These are phyloP conservation scores for Caenorhabditis tropicalis DNA, from an alignment of 1,140 invertebrate species.

Conservation along the genomic window DNA sequence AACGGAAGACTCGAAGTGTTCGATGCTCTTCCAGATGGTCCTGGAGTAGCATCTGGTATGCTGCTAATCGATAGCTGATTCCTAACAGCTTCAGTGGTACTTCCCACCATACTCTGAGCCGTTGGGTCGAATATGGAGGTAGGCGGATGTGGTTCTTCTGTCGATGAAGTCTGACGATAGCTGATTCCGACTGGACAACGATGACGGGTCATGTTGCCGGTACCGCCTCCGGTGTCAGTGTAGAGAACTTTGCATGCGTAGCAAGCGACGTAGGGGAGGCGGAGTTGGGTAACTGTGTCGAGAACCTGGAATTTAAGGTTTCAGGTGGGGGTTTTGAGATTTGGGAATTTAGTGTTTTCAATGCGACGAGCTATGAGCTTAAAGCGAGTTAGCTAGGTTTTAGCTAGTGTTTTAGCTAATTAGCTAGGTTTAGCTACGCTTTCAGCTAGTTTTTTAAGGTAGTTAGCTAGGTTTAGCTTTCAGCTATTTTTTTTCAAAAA, in stretches of 20 bases:
- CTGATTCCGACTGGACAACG: conserved; percentile 69
- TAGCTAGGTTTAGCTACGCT: too few relatives aligned
- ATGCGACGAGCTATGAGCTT: too few relatives aligned
- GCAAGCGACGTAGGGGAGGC: conserved; percentile 69
- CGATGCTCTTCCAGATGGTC: background rate
- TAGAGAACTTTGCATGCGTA: conserved; percentile 71
- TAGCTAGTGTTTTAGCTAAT: too few relatives aligned
- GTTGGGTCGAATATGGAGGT: conserved; percentile 48
- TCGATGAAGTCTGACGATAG: conserved; percentile 60
- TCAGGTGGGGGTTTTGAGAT: background rate
- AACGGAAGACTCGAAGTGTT: background rate
- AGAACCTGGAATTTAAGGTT: conserved; percentile 59
- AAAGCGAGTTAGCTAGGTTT: too few relatives aligned
- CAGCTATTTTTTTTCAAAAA: too few relatives aligned
- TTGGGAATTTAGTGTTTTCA: background rate
- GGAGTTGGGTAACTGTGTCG: conserved; percentile 63
- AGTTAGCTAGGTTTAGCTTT: too few relatives aligned
- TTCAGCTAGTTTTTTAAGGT: too few relatives aligned
- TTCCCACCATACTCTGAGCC: background rate
- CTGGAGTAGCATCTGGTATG: background rate
- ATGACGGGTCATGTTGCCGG: conserved; percentile 67
- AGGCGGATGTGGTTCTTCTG: conserved; percentile 39
- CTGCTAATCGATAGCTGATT: background rate
- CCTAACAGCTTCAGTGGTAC: background rate
- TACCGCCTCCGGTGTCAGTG: conserved; percentile 70